Percentiles rank a stretch among this genome's conserved stretches.
Conservation (phyloP, 2,888 invertebrate species). For the Microplitis manilae region DNA sequence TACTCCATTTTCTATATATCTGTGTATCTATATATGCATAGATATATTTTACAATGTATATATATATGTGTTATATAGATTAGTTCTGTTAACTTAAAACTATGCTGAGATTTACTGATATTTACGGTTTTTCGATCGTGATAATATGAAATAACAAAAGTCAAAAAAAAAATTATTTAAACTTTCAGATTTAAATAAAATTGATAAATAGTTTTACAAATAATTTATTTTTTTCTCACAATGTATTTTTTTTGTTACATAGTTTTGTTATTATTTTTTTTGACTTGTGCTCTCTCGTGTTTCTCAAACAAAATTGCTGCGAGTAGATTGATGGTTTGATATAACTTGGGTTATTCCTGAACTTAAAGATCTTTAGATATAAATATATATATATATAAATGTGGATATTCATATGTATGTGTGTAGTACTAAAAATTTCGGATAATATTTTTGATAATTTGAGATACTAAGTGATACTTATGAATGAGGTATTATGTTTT, state of each 20-base stretch:
- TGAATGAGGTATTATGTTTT: not conserved
- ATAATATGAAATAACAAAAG: not conserved
- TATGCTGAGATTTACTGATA: not conserved
- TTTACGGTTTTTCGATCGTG: not conserved
- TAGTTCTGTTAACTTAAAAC: not conserved
- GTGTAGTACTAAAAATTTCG: not conserved
- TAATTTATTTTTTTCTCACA: conserved; percentile 10
- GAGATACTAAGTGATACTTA: not conserved
- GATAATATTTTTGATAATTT: not conserved
- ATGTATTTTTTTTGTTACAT: not conserved
- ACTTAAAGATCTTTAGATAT: conserved; percentile 28
- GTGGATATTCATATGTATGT: not conserved
- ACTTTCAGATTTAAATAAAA: conserved; percentile 3
- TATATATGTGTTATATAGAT: not conserved
- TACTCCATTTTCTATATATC: not conserved
- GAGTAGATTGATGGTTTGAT: conserved; percentile 28
- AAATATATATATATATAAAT: conserved; percentile 13
- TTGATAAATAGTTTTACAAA: conserved; percentile 7
- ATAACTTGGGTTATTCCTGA: conserved; percentile 37
- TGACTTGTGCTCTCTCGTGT: not conserved
- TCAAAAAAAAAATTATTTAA: not conserved
- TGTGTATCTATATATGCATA: not conserved
- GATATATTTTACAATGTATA: not conserved
- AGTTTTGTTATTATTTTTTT: not conserved
- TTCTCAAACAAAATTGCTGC: conserved; percentile 24